Conservation (phyloP, 2,797 vertebrate species). For the Microctenopoma lineatum region DNA sequence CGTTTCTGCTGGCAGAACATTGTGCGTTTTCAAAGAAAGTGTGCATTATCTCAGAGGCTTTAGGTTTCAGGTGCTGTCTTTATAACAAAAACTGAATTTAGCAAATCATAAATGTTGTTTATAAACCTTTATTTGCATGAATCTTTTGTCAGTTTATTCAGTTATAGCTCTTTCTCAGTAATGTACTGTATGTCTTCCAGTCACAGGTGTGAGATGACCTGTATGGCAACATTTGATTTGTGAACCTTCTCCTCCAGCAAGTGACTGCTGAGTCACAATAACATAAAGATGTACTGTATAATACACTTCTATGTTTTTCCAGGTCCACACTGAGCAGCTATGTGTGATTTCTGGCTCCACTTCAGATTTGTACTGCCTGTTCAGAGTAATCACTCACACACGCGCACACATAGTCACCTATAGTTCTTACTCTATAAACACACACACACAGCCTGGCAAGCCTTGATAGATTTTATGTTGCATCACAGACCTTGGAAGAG, state of each 20-base stretch:
- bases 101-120: conserved; percentile 7
- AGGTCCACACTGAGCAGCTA: conserved; percentile 33
- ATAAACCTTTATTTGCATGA: not conserved
- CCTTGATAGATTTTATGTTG: conserved; percentile 61
- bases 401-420: not conserved
- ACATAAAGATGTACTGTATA: conserved; percentile 39
- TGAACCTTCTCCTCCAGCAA: conserved; percentile 30
- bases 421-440: not conserved
- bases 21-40: conserved; percentile 18
- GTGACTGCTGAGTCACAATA: conserved; percentile 54
- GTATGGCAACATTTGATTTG: conserved; percentile 41
- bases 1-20: conserved; percentile 30
- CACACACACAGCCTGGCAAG: conserved; percentile 32
- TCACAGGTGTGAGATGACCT: conserved; percentile 26
- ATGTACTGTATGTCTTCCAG: not conserved
- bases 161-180: not conserved
- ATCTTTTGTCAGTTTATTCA: not conserved
- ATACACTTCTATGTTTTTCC: conserved; percentile 44
- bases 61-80: conserved; percentile 2
- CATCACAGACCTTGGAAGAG: conserved; percentile 43
- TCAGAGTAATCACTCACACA: conserved; percentile 23
- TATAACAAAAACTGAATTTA: not conserved
- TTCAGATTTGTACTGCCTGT: conserved; percentile 44
- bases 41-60: conserved; percentile 30
- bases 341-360: conserved; percentile 34